Base-by-base conservation (phyloP, 2,113 vertebrate genomes). In the Myrmecophaga tridactyla region DNA sequence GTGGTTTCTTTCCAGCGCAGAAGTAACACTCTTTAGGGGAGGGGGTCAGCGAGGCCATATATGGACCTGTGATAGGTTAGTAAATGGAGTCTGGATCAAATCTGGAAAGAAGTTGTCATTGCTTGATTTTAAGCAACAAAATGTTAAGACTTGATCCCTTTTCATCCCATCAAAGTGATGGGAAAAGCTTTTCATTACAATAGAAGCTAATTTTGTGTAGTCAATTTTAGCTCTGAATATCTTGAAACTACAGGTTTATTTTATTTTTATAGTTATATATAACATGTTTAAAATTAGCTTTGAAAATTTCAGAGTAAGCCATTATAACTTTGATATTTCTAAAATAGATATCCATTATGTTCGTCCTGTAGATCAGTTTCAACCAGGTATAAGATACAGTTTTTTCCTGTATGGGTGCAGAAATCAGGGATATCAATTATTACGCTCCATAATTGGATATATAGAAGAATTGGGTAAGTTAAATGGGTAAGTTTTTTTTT, bases 331-430 rank as follows among this genome's bases (percentile, higher is more conserved):
- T 43, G 6, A 2, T 75, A 27, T 78, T 96, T 95, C 51, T 87
- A 65, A 91, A 72, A n/a, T 36, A 65, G 27, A 46, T 82, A 53
- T 63, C 14, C 3, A 75, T 67, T 94, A 13, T 82, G 0, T 4
- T 97, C 89, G 92, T 96, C 10, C 90, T 96, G 2, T 89, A 99
- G 98, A 92, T 97, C 72, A 97, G 1, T 98, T 99, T 78, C 98
- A 62, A 82, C 97, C 98, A 75, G 98, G 98, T 0, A 85, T 98
- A 65, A 97, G 98, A 91, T 98, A 99, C 2, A 92, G 80, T 48
- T 98, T 99, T 96, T 98, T 98, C 36, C 81, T 99, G 0, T 98
- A 98, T 78, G 98, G 98, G 58, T 99, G 98, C 96, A 98, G 96
- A 96, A 96, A 98, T 72, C 96, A 97, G 85, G 98, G 98, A 67